These are phyloP conservation scores for Epinephelus lanceolatus DNA, from an alignment of 2,113 vertebrate genomes.

Conservation along the genomic window DNA sequence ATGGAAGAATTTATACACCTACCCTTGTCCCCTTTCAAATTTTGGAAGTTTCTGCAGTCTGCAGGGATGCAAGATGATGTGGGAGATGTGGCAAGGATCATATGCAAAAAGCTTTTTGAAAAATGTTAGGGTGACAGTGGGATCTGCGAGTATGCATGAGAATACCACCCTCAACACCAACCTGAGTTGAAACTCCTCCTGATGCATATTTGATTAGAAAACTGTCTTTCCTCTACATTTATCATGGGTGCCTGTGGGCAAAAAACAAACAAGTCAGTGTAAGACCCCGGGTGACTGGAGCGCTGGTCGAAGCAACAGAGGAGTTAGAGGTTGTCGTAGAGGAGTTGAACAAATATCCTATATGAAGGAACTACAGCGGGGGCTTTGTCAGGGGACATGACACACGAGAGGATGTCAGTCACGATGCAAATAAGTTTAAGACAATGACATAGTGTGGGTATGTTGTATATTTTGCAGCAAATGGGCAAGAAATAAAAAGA, in stretches of 20 bases:
- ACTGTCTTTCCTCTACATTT: slow-evolving; percentile 35
- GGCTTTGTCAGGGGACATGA: background rate
- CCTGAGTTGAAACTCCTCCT: slow-evolving; percentile 18
- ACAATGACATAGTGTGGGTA: background rate
- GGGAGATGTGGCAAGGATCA: slow-evolving; percentile 9
- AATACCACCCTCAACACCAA: slow-evolving; percentile 30
- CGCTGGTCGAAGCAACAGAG: slow-evolving; percentile 17
- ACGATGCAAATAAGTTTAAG: slow-evolving; percentile 29
- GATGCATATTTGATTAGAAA: slow-evolving; percentile 60
- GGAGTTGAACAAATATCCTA: background rate
- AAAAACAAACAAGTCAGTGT: slow-evolving; percentile 46
- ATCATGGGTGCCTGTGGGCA: slow-evolving; percentile 47
- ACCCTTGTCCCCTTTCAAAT: background rate
- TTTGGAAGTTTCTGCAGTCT: slow-evolving; percentile 11
- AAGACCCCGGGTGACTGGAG: slow-evolving; percentile 39
- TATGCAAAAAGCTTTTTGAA: slow-evolving; percentile 15
- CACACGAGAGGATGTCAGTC: slow-evolving; percentile 6
- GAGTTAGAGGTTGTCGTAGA: slow-evolving; percentile 29
- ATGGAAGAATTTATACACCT: background rate
- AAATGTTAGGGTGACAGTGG: slow-evolving; percentile 27
- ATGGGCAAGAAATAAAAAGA: background rate
- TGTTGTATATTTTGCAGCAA: background rate
- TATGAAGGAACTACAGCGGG: background rate
- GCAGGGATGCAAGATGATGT: slow-evolving; percentile 18
- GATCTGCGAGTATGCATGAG: slow-evolving; percentile 21